Evolutionary conservation across 2,113 vertebrate species (phyloP), one percentile per base, ranked within the genome.

Genomic region (Bufo gargarizans): DNA sequence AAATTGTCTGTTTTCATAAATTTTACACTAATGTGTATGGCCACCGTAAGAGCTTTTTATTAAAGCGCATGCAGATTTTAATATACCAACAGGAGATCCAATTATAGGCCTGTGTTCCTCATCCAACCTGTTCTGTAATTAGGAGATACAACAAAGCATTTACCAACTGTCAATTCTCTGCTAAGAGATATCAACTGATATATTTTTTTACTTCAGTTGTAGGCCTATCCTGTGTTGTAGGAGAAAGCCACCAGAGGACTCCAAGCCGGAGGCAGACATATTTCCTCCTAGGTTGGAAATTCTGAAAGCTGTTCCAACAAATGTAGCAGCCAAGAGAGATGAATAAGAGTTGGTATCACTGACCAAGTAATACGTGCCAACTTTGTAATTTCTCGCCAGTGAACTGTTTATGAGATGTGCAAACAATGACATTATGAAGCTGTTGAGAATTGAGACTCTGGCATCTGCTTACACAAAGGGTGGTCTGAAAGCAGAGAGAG

Each of bases 371-470:
- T 55, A 69, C 59, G 55, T 84, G 81, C 72, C 82, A 89, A 81
- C 49, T 89, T 84, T 78, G 47, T 89, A 65, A 89, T 89, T 84
- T 89, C 81, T 83, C 22, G 71, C 81, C 87, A 89, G 72, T 69
- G 87, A 89, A 89, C 87, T 84, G 82, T 78, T 69, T 65, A 89
- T 77, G 74, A 71, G 72, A 89, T 84, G 72, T 69, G 87, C 59
- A 89, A 78, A 89, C 81, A 89, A 89, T 84, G 82, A 89, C 87
- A 89, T 88, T 88, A 88, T 89, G 82, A 89, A 89, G 59, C 87
- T 89, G 87, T 89, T 77, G 82, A 89, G 82, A 84, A 89, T 84
- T 77, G 72, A 84, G 87, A 78, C 72, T 77, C 72, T 89, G 87
- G 74, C 82, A 89, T 89, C 87, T 89, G 87, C 82, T 89, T 50